Evolutionary conservation across 2,797 vertebrate species (phyloP).

Genomic region (Neostethus bicornis): DNA sequence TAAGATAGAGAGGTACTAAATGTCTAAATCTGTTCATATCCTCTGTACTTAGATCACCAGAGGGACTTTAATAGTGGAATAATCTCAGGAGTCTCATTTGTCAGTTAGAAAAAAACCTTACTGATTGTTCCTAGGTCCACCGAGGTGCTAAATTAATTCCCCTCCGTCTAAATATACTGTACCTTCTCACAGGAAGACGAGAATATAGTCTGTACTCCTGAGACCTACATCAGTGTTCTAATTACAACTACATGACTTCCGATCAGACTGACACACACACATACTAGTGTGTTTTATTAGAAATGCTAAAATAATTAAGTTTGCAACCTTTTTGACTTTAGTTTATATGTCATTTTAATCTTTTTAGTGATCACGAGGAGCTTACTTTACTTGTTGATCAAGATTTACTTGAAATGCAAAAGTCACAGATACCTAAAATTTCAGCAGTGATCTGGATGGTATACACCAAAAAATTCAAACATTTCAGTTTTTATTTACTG

Average conservation of each 20-base stretch:
- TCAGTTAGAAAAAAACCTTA: constrained; percentile 34
- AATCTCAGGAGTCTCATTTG: constrained; percentile 58
- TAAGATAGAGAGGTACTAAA: neutral
- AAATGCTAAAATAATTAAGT: neutral
- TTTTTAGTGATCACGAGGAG: neutral
- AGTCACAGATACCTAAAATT: neutral
- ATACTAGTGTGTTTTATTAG: neutral
- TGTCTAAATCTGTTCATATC: constrained; percentile 13
- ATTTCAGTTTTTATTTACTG: neutral
- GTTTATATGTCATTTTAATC: neutral
- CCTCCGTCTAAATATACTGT: constrained; percentile 62
- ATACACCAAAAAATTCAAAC: neutral
- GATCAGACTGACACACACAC: constrained; percentile 15
- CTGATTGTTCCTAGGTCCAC: constrained; percentile 13
- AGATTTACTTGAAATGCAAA: neutral
- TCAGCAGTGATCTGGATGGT: neutral
- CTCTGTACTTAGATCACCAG: constrained; percentile 9
- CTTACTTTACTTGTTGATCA: neutral
- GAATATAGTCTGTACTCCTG: constrained; percentile 45
- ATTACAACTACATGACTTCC: constrained; percentile 54
- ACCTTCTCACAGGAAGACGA: constrained; percentile 37
- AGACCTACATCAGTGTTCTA: constrained; percentile 52
- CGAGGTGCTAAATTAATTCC: constrained; percentile 56
- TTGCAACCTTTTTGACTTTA: neutral
- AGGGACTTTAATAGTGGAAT: constrained; percentile 18